phyloP scores from a whole-genome alignment of 92 coral and sea anemone genomes.

The Parazoanthus swiftii region DNA sequence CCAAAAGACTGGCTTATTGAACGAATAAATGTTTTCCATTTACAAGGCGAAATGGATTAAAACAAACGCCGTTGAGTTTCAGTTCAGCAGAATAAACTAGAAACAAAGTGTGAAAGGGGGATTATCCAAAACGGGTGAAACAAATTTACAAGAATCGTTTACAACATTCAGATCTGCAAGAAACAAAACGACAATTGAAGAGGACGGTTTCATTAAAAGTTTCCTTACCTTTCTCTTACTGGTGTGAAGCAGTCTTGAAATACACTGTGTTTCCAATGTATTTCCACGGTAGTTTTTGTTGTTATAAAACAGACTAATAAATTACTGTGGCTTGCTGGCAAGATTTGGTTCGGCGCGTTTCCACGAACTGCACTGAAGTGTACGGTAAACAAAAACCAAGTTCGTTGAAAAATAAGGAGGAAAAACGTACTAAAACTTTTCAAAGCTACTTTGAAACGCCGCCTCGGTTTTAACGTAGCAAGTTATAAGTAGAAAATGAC shows the following conservation, averaged over 20 bases:
- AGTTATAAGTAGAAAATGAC: constrained; percentile 44
- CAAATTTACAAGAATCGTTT: neutral
- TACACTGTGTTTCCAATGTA: constrained; percentile 6
- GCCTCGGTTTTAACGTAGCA: constrained; percentile 16
- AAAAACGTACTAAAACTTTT: neutral
- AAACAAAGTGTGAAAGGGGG: neutral
- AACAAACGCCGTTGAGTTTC: neutral
- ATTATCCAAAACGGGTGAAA: neutral
- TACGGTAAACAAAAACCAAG: neutral
- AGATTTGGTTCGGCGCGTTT: constrained; percentile 17
- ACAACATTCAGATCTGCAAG: neutral
- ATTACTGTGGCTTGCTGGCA: neutral
- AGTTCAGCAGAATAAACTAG: neutral
- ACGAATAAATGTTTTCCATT: neutral
- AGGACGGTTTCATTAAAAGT: neutral
- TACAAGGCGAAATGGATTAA: neutral
- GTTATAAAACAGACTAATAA: neutral
- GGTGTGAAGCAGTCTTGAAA: neutral
- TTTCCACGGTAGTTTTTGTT: neutral
- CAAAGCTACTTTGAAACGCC: constrained; percentile 23
- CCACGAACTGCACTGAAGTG: constrained; percentile 23
- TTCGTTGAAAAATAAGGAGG: neutral
- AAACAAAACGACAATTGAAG: neutral
- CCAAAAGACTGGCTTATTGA: neutral
- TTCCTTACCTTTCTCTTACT: constrained; percentile 31